Base-by-base conservation (phyloP, 2,797 vertebrate genomes). In the Gallinago solitaria region DNA sequence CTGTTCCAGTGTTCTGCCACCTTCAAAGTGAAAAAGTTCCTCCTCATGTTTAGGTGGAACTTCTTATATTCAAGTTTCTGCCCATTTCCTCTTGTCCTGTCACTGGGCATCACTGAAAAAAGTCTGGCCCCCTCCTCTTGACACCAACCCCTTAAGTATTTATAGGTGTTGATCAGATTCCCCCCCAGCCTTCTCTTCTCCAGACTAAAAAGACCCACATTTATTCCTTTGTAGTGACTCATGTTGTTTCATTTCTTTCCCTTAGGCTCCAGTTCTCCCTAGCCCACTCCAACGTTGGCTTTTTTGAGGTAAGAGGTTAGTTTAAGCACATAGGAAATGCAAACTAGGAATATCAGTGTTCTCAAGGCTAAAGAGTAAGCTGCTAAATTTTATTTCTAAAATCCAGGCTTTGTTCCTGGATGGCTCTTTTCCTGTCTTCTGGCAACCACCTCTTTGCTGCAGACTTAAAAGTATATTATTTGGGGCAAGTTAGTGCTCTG, bases 191-290 rank as follows among this genome's bases (percentile, higher is more conserved):
- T 24, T 48, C 23, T 48, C 23, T 48, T 24, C 47, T 48, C 47
- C 47, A 48, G 47, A 48, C 47, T 48, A 24, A 24, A 48, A 24
- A 24, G 47, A 48, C 47, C 23, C 47, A 19, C 23, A 11, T 73
- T 93, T 84, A 51, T 76, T 76, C 21, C 39, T 77, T 79, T 77
- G 43, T 70, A 82, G 81, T 71, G 73, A 65, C 35, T 85, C 14
- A 63, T 71, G 60, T 90, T 83, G 27, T 80, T 92, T 56, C 35
- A 28, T 28, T 95, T 93, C 70, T 96, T 95, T 70, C 61, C 85
- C 91, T 93, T 93, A 98, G 98, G 87, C 97, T 98, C 83, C 97
- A 91, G 20, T 95, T 98, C 20, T 96, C 92, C 74, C 57, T 98
- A 90, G 95, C 93, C 28, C 93, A 97, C 43, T 97, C 97, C 83